Evolutionary conservation across 2,888 invertebrate species (phyloP), one percentile per base, ranked within the genome.

Genomic region (Brachyopa scutellaris): DNA sequence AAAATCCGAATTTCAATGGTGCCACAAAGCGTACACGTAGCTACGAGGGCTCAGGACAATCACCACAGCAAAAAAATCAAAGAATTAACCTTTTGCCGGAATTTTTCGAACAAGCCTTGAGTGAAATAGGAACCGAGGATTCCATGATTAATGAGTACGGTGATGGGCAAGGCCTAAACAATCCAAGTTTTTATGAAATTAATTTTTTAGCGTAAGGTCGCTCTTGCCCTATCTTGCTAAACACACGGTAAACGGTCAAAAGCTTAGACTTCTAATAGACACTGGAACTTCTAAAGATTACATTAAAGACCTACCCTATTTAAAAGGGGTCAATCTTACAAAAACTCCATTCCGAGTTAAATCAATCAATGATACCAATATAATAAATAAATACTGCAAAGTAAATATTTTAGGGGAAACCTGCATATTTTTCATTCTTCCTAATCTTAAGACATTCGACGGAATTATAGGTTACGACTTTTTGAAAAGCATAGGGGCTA

Each of bases 1-100:
- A 53, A 53, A 19, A 23, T 21, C n/a, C n/a, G n/a, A n/a, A n/a
- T n/a, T 11, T 8, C 13, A 13, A 5, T 19, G 11, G 31, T 19
- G 36, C 26, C 9, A 45, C 29, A 17, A 59, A 59, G 19, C 59
- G 59, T 19, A 29, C 31, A 4, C 42, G 45, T 31, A 19, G 13
- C 5, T 9, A 33, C 8, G n/a, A 8, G 0, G 29, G 13, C n/a
- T 47, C 61, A 19, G 31, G 8, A 40, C 61, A 7, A n/a, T 23
- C 33, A 47, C 33, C 11, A 2, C 19, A 21, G 11, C 11, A 23
- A 33, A 36, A n/a, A 62, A 33, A 2, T 33, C 42, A 59, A n/a
- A 61, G 45, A 47, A 15, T 61, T 21, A 31, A 47, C n/a, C 47
- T 42, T 19, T 59, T 59, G 11, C 42, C 42, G 17, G 42, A 19